Base-by-base conservation (phyloP, 2,113 vertebrate genomes). In the Bubalus kerabau region DNA sequence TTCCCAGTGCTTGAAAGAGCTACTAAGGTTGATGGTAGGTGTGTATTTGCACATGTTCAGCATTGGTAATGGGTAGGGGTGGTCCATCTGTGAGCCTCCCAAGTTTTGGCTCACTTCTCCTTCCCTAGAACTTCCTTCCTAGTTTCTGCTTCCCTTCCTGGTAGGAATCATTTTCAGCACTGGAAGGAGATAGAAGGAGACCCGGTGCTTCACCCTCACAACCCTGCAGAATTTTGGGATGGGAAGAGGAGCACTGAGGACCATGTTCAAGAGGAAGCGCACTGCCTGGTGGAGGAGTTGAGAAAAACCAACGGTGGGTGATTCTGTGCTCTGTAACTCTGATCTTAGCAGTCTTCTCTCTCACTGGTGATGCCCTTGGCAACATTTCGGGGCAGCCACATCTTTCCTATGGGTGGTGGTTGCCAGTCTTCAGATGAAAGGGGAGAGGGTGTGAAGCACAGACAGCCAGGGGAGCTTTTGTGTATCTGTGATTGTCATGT, bases 1-100 rank as follows among this genome's bases (percentile, higher is more conserved):
- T 92, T 98, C 8, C 98, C 98, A 64, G 60, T 64, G 60, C 60
- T 64, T 60, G 60, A 32, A 64, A 64, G 30, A 64, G 30, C 60
- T 64, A 4, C 30, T 32, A 64, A 64, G 1, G 14, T 62, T 62
- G 60, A 67, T 19, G 16, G 64, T 67, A 67, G 16, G 16, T 67
- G 28, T 67, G 32, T n/a, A 9, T n/a, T 17, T n/a, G 32, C 16
- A 19, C 32, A n/a, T 67, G 32, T 17, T 67, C 64, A 67, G 32
- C 64, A 36, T 19, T 67, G 64, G 32, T 67, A 36, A n/a, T 19
- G 32, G 64, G 64, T 19, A 67, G 17, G 64, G 8, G 16, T 36
- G 32, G 32, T n/a, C 32, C 30, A 67, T n/a, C 62, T 67, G 7
- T 67, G 62, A 67, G 62, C 30, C 16, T 67, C 30, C 62, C 64